These are phyloP conservation scores for Heliconius hortense DNA, from an alignment of 2,888 invertebrate genomes.

Conservation along the genomic window DNA sequence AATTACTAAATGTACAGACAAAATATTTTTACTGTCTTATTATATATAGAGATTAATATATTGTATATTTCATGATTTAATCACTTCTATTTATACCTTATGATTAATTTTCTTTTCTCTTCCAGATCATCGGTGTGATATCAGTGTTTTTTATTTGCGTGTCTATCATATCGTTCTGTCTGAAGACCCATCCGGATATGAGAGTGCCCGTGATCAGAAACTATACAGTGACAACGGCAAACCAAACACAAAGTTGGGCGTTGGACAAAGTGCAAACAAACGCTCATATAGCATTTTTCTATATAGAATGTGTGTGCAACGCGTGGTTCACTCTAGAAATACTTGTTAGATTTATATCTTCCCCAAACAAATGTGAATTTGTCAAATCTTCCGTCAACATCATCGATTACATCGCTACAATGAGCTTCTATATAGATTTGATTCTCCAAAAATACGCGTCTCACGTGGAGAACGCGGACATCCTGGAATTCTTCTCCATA, in stretches of 20 bases:
- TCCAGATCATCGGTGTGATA: slow-evolving; percentile 97
- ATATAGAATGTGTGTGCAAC: slow-evolving; percentile 99
- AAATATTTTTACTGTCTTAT: no score
- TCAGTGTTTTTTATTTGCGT: slow-evolving; percentile 99
- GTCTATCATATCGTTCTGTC: slow-evolving; percentile 99
- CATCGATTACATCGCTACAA: slow-evolving; percentile 99
- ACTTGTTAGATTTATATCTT: slow-evolving; percentile 94
- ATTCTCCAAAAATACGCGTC: slow-evolving; percentile 94
- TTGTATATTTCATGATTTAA: no score
- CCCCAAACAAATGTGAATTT: slow-evolving; percentile 96
- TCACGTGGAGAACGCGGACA: slow-evolving; percentile 96
- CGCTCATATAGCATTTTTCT: slow-evolving; percentile 98
- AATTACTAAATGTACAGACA: no score
- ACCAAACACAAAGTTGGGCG: slow-evolving; percentile 89
- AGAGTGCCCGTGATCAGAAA: slow-evolving; percentile 94
- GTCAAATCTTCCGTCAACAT: slow-evolving; percentile 98
- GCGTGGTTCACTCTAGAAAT: slow-evolving; percentile 99
- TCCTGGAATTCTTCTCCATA: slow-evolving; percentile 98
- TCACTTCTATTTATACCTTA: no score
- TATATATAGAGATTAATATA: no score
- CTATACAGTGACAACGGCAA: slow-evolving; percentile 88
- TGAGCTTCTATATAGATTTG: slow-evolving; percentile 98
- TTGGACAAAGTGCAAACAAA: slow-evolving; percentile 96
- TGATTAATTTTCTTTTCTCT: slow-evolving; percentile 50
- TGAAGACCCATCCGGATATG: slow-evolving; percentile 99